A percentile compares a stretch with the other conserved stretches of the same genome.
Evolutionary conservation across 2,113 vertebrate genomes (phyloP).

Genomic region (Hemicordylus capensis): DNA sequence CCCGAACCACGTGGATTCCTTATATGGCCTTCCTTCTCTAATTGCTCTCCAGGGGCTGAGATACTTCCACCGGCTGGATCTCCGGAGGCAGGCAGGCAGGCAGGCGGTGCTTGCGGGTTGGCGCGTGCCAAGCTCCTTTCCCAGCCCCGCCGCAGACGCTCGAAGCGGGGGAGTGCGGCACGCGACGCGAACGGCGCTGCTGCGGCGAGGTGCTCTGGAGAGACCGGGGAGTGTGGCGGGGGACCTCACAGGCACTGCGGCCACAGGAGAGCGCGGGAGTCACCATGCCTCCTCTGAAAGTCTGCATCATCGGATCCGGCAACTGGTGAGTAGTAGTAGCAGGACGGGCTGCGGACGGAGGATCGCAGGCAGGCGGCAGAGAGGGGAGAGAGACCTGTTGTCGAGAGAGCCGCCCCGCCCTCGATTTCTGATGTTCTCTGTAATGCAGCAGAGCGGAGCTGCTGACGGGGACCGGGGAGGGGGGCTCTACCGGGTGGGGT

Average conservation of each 20-base stretch:
- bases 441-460: no score
- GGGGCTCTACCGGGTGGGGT: no score
- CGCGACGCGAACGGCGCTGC: not conserved
- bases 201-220: no score
- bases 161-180: no score
- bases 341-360: not conserved
- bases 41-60: not conserved
- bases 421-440: no score
- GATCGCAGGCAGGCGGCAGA: not conserved
- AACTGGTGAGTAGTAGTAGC: conserved; percentile 83
- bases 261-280: not conserved
- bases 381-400: not conserved
- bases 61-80: not conserved
- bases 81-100: conserved; percentile 6
- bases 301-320: conserved; percentile 86
- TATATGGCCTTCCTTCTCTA: not conserved
- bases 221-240: no score
- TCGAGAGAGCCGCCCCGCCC: not conserved
- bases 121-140: not conserved
- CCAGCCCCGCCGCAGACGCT: not conserved
- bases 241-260: no score
- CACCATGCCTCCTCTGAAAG: conserved; percentile 69
- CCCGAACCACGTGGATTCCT: not conserved
- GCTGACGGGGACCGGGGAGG: not conserved
- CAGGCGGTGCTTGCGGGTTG: conserved; percentile 37